These are phyloP conservation scores for Actinopyga echinites DNA, from an alignment of 53 echinoderm and acorn worm species.

Conservation along the genomic window DNA sequence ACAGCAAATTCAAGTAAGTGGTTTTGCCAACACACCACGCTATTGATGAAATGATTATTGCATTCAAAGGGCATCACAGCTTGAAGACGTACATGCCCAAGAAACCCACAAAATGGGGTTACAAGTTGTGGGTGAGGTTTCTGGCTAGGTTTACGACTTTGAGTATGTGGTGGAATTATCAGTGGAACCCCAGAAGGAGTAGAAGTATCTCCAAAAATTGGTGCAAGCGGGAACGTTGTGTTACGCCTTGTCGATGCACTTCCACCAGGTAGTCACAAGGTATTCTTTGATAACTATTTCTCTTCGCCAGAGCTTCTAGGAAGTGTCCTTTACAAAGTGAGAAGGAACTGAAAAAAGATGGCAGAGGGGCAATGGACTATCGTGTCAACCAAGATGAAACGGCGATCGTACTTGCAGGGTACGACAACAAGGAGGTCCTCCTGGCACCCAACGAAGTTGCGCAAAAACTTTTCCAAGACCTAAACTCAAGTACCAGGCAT, in stretches of 20 bases:
- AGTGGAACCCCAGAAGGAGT: conserved; percentile 7
- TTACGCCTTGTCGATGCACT: not conserved
- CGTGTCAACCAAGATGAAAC: conserved; percentile 17
- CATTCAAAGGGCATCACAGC: conserved; percentile 42
- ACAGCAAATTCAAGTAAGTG: conserved; percentile 18
- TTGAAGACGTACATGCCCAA: conserved; percentile 48
- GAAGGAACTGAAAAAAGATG: conserved; percentile 33
- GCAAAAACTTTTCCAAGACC: not conserved
- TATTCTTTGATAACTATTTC: conserved; percentile 52
- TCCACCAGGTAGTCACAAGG: conserved; percentile 24
- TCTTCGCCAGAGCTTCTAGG: conserved; percentile 31
- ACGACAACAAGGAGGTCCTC: conserved; percentile 35
- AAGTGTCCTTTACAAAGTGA: conserved; percentile 29
- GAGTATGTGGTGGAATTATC: conserved; percentile 3
- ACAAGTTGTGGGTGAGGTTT: conserved; percentile 39
- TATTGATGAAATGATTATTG: conserved; percentile 54
- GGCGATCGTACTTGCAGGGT: conserved; percentile 11
- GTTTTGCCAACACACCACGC: conserved; percentile 26
- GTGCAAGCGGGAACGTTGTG: conserved; percentile 14
- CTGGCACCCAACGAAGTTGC: conserved; percentile 3
- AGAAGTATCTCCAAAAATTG: conserved; percentile 18
- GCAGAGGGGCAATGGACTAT: conserved; percentile 32
- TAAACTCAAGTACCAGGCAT: conserved; percentile 2
- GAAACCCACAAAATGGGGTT: conserved; percentile 43
- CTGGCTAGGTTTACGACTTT: conserved; percentile 34